Percentiles rank a stretch among this genome's conserved stretches.
phyloP scores from a whole-genome alignment of 2,797 vertebrate species.

The Hozukius guyotensis region DNA sequence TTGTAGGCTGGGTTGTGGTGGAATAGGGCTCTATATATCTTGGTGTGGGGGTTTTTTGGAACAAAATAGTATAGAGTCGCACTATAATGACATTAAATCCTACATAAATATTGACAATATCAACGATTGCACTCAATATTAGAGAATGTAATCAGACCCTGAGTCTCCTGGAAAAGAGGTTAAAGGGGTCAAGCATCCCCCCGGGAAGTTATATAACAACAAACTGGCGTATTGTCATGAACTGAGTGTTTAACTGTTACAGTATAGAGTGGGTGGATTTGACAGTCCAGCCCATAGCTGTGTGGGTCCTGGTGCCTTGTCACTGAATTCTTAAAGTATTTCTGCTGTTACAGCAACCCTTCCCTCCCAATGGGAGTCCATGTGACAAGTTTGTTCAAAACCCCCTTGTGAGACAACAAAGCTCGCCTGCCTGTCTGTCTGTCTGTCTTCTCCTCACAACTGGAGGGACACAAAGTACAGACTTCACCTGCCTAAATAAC shows the following conservation, averaged over 20 bases:
- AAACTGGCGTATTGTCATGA: conserved; percentile 4
- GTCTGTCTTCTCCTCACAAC: neutral
- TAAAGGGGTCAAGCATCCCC: neutral
- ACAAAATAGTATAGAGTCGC: neutral
- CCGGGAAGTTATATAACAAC: neutral
- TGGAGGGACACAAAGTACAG: neutral
- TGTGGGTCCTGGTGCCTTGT: conserved; percentile 17
- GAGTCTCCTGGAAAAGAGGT: conserved; percentile 11
- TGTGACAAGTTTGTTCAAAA: conserved; percentile 16
- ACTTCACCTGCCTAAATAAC: neutral
- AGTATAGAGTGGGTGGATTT: neutral
- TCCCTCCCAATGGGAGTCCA: neutral
- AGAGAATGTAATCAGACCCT: conserved; percentile 3
- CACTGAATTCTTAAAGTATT: conserved; percentile 20
- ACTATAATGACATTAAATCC: conserved; percentile 36
- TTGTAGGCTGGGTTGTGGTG: neutral
- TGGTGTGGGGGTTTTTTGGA: neutral
- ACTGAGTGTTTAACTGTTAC: neutral
- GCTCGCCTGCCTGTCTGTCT: neutral
- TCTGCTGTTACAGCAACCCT: conserved; percentile 7
- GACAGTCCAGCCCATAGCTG: conserved; percentile 7
- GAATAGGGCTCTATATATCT: neutral
- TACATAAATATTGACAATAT: conserved; percentile 30
- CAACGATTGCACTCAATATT: neutral
- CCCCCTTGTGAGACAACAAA: neutral